Evolutionary conservation across 2,113 vertebrate species (phyloP), one percentile per base, ranked within the genome.

Genomic region (Tetrax tetrax): DNA sequence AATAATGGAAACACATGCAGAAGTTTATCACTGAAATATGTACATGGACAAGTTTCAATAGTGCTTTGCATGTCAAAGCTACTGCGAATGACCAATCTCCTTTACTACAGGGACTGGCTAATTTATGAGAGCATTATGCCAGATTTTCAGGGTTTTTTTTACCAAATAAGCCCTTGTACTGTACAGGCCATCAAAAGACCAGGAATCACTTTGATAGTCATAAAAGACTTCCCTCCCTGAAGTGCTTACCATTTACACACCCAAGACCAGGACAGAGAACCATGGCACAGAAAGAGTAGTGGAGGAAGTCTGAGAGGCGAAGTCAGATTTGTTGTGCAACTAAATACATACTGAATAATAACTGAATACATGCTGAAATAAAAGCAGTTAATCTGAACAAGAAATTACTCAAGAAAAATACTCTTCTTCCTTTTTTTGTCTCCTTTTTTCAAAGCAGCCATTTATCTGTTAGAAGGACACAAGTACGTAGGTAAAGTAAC

Each of bases 91-190:
- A 65, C 31, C 50, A 69, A 8, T 1, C 0, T 66, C 15, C 53
- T 71, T 51, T 37, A 65, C 69, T 85, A 24, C 37, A 63, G 45
- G 27, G 50, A 50, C 0, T 45, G 25, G 20, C 16, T 80, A 76
- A 86, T 2, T 57, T 74, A 48, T 0, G 3, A 33, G 63, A 61
- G 29, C 0, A 1, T 35, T 64, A 27, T 35, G 47, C 6, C 37
- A 92, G 27, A n/a, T 69, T 93, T 92, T 90, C 60, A 29, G 10
- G n/a, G n/a, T n/a, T 64, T 75, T 84, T 53, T 84, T 66, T 83
- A 51, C 29, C 35, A 79, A 57, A 90, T 15, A 8, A 90, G 4
- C 4, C 33, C 27, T 80, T 53, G 20, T 41, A 56, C 28, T 16
- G 65, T 59, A 47, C 7, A 59, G 17, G 11, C 75, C 48, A 61